Conservation (phyloP, 2,113 vertebrate species). For the Malurus melanocephalus region DNA sequence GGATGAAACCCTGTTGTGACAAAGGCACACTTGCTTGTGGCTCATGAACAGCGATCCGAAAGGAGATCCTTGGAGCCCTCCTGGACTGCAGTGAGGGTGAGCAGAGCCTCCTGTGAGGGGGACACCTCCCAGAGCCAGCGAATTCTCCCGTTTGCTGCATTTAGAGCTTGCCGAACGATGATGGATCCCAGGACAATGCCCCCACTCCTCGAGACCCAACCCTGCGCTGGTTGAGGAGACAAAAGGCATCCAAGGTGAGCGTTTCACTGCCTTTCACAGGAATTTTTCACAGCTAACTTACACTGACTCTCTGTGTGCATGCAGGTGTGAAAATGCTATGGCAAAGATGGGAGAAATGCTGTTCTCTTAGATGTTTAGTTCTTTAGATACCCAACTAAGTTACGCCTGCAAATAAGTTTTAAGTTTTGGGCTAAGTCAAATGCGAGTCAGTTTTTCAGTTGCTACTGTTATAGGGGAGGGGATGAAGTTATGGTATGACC, state of each 20-base stretch:
- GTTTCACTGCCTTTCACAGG: background rate
- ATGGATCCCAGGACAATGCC: background rate
- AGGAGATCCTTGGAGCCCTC: background rate
- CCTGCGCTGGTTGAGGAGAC: fast-evolving
- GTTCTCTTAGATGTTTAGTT: background rate
- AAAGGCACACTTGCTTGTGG: fast-evolving
- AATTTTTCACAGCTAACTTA: background rate
- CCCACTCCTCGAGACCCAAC: background rate
- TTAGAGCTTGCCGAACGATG: fast-evolving
- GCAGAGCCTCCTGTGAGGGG: background rate
- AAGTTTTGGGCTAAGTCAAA: background rate
- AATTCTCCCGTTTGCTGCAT: background rate
- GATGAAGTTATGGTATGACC: background rate
- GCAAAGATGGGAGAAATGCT: background rate
- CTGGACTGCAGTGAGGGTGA: background rate
- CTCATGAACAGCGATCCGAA: fast-evolving
- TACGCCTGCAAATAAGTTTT: background rate
- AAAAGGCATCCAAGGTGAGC: background rate
- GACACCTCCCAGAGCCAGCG: fast-evolving
- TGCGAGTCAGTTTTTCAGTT: background rate
- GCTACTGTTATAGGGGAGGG: background rate
- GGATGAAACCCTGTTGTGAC: background rate
- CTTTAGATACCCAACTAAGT: background rate
- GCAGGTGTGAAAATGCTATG: background rate
- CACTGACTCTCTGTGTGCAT: background rate